Evolutionary conservation across 2,888 invertebrate species (phyloP).

Genomic region (Acronicta aceris): DNA sequence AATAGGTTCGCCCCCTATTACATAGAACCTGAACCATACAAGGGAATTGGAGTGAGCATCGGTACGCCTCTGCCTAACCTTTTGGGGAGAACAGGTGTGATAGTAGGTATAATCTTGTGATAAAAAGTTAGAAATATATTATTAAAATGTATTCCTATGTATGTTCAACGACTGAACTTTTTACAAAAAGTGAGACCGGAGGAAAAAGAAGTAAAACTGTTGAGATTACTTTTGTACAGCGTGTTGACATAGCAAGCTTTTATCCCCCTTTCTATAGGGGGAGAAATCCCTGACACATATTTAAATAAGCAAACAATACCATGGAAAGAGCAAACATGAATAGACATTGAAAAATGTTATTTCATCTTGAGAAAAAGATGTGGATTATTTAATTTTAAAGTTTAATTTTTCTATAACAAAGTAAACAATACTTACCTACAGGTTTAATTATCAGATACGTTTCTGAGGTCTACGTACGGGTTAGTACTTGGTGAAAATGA

Average conservation of each 20-base stretch:
- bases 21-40: no score
- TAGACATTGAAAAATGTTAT: conserved; percentile 67
- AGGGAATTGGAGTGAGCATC: no score
- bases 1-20: no score
- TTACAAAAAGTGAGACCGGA: conserved; percentile 51
- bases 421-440: no score
- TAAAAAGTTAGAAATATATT: not conserved
- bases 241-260: conserved; percentile 87
- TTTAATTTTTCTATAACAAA: no score
- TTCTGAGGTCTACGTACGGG: no score
- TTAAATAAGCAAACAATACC: conserved; percentile 87
- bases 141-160: conserved; percentile 26
- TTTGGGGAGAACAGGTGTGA: no score
- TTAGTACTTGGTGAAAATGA: conserved; percentile 8
- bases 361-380: conserved; percentile 39
- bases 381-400: conserved; percentile 22
- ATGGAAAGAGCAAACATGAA: conserved; percentile 74
- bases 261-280: conserved; percentile 84
- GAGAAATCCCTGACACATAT: conserved; percentile 86
- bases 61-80: no score
- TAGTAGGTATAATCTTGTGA: no score
- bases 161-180: conserved; percentile 52
- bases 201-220: conserved; percentile 73
- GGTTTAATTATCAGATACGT: no score
- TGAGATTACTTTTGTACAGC: conserved; percentile 84